Evolutionary conservation across 2,888 invertebrate genomes (phyloP).

Genomic region (Lasioglossum morio): DNA sequence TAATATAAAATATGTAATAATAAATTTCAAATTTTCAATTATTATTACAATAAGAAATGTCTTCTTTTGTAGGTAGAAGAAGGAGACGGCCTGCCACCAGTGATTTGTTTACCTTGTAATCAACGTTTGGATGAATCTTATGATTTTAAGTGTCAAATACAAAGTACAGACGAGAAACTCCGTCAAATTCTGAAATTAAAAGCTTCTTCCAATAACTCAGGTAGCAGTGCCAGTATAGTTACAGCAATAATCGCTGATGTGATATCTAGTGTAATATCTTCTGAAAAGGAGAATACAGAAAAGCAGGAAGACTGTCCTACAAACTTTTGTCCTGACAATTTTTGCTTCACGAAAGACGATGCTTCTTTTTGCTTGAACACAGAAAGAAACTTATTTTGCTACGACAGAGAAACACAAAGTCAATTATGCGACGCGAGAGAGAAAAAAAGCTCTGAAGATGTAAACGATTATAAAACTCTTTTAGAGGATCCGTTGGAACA

Average conservation of each 20-base stretch:
- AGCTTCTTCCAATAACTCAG: conserved; percentile 21
- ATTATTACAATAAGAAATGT: not conserved
- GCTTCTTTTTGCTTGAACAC: conserved; percentile 36
- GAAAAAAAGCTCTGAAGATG: conserved; percentile 20
- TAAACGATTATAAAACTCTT: conserved; percentile 39
- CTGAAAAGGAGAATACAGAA: conserved; percentile 40
- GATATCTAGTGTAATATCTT: conserved; percentile 57
- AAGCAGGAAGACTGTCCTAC: conserved; percentile 34
- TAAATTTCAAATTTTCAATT: not conserved
- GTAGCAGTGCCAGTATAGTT: conserved; percentile 45
- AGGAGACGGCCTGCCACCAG: conserved; percentile 79
- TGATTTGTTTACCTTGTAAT: conserved; percentile 76
- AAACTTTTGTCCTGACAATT: conserved; percentile 40
- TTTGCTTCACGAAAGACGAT: conserved; percentile 45
- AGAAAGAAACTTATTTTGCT: conserved; percentile 43
- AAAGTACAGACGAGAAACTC: conserved; percentile 77
- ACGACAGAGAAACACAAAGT: conserved; percentile 41
- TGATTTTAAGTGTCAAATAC: conserved; percentile 78
- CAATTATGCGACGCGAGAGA: conserved; percentile 24
- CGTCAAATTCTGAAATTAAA: conserved; percentile 69
- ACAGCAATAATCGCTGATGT: conserved; percentile 58
- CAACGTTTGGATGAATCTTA: conserved; percentile 77
- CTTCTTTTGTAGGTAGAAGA: conserved; percentile 73
- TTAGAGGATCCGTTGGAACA: conserved; percentile 30
- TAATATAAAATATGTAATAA: not conserved